phyloP scores from a whole-genome alignment of 2,888 invertebrate species.

The Lycocerus yunnanus region DNA sequence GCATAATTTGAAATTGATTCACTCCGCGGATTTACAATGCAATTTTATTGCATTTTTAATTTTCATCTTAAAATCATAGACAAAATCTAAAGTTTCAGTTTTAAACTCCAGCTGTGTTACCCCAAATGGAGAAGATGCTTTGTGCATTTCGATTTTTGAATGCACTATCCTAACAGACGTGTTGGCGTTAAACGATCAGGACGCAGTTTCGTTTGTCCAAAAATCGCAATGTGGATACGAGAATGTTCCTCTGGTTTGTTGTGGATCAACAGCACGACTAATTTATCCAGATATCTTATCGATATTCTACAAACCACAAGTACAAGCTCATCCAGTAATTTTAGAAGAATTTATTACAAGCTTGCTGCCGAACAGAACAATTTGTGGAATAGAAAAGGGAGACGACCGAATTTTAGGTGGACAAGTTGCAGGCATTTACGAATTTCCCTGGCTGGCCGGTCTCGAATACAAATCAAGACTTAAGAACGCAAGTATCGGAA shows the following conservation, averaged over 20 bases:
- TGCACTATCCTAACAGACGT: background rate
- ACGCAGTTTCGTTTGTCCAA: background rate
- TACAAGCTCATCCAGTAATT: too few species aligned
- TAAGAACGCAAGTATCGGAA: constrained; percentile 1
- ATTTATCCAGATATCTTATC: background rate
- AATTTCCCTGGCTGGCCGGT: constrained; percentile 55
- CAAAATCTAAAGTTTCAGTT: too few species aligned
- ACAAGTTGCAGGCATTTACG: constrained; percentile 48
- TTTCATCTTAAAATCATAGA: too few species aligned
- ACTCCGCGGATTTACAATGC: too few species aligned
- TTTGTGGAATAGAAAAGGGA: constrained; percentile 1
- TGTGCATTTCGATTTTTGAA: background rate
- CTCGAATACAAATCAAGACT: constrained; percentile 49
- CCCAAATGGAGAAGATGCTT: constrained; percentile 4
- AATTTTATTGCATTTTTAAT: too few species aligned
- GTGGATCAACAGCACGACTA: constrained; percentile 34
- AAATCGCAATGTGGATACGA: constrained; percentile 3
- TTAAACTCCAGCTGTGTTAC: background rate
- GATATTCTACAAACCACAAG: too few species aligned
- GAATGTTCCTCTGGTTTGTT: constrained; percentile 42
- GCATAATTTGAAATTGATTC: too few species aligned
- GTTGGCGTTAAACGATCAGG: background rate
- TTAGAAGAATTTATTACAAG: background rate
- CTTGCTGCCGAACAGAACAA: background rate
- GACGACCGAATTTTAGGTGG: constrained; percentile 35